Base-by-base conservation (phyloP, 2,888 invertebrate genomes). In the Nematopogon swammerdamellus region DNA sequence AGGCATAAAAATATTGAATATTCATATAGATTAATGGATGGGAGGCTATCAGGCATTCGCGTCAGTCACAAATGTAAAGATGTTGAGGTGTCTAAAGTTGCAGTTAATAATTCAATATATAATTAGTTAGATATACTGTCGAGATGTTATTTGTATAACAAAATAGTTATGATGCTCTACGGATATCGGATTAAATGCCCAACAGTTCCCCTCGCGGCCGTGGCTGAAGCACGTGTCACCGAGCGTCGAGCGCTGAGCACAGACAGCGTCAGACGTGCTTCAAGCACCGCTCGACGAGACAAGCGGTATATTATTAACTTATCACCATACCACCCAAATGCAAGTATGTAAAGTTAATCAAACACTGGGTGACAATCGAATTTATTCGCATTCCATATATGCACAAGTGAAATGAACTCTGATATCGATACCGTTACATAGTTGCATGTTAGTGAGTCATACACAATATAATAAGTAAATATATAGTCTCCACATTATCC, bases 371-470 rank as follows among this genome's bases (percentile, higher is more conserved):
- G 64, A 63, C 55, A 63, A 64, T n/a, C n/a, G n/a, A n/a, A n/a
- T n/a, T n/a, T 55, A 63, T 62, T 59, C 66, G 60, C 61, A 65
- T 62, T 57, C 16, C 16, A 59, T 64, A 66, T 54, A 62, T 64
- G 63, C 58, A 67, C 29, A 5, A 19, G 29, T 45, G 4, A 29
- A 17, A 45, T 45, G 10, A 66, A 60, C 64, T 10, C 18, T 19
- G 19, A n/a, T 48, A 18, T 17, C 20, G 45, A 68, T 70, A 67
- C 68, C 70, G 67, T 77, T 79, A 79, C 79, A 79, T 79, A 79
- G 75, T 79, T 79, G 79, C 79, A 79, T 73, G 79, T 79, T 79
- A 79, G 79, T 79, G 73, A 79, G 79, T 77, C 71, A 76, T 73
- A 49, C n/a, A 76, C 76, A 76, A 76, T 71, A 79, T 79, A n/a